phyloP scores from a whole-genome alignment of 2,113 vertebrate species.

The Centropus bengalensis region DNA sequence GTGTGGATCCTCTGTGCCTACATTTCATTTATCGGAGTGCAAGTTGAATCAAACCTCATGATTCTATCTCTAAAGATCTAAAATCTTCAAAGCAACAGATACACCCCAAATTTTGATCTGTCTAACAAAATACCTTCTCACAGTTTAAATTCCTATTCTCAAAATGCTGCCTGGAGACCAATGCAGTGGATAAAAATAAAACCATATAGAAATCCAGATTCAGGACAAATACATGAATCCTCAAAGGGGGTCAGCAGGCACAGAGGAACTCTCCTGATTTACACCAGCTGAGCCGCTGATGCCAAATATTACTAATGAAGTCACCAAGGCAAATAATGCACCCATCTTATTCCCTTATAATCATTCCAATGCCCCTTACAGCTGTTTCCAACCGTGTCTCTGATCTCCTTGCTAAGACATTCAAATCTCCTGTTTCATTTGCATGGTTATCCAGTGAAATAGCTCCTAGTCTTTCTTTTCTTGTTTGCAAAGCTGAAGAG shows the following conservation, averaged over 20 bases:
- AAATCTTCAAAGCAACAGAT: background rate
- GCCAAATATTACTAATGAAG: conserved; percentile 54
- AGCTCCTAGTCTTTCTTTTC: conserved; percentile 74
- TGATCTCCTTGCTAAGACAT: conserved; percentile 69
- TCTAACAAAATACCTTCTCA: background rate
- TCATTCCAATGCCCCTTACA: conserved; percentile 56
- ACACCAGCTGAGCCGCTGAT: conserved; percentile 27
- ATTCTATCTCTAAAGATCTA: background rate
- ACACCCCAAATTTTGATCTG: background rate
- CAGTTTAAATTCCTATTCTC: background rate
- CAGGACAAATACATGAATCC: conserved; percentile 44
- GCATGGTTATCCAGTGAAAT: conserved; percentile 74
- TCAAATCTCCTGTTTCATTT: conserved; percentile 75
- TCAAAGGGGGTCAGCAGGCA: background rate
- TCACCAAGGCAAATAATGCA: conserved; percentile 56
- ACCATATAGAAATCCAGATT: conserved; percentile 38
- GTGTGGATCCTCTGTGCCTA: background rate
- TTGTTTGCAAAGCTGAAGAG: conserved; percentile 68
- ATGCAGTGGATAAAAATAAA: background rate
- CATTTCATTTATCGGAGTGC: background rate
- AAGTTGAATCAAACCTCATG: background rate
- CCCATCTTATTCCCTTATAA: conserved; percentile 46
- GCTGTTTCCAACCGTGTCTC: conserved; percentile 60
- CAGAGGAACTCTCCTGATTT: conserved; percentile 29
- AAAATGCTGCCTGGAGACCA: background rate